Evolutionary conservation across 2,888 invertebrate genomes (phyloP).

Genomic region (Muschampia plurimacula): DNA sequence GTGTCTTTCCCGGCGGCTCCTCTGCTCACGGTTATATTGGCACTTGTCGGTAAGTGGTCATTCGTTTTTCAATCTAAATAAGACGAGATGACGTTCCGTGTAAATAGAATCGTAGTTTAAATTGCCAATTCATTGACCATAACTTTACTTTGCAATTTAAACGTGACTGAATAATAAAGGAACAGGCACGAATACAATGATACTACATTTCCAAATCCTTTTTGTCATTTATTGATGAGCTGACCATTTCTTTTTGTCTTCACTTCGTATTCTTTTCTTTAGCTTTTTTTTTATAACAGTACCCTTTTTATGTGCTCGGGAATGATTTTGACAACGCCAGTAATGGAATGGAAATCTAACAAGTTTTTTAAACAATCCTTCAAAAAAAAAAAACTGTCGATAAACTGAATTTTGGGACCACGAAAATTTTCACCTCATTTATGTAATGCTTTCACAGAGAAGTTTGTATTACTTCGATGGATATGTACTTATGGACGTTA

Average conservation of each 20-base stretch:
- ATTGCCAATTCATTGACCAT: neutral
- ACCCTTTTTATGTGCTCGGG: neutral
- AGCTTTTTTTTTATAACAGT: too few relatives aligned
- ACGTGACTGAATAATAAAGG: neutral
- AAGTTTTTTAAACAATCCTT: neutral
- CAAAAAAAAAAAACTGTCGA: neutral
- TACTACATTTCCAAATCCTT: too few relatives aligned
- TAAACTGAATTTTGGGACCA: neutral
- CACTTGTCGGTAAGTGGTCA: conserved; percentile 96
- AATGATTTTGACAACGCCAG: neutral
- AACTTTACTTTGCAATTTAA: neutral
- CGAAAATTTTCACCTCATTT: neutral
- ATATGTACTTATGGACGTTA: too few relatives aligned
- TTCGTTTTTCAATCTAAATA: neutral
- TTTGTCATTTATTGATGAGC: too few relatives aligned
- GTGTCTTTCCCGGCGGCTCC: conserved; percentile 98
- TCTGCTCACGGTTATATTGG: conserved; percentile 97
- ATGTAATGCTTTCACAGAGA: too few relatives aligned
- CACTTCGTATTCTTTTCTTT: too few relatives aligned
- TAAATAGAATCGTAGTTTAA: neutral
- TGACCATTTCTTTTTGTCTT: too few relatives aligned
- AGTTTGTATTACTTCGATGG: too few relatives aligned
- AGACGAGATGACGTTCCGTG: neutral
- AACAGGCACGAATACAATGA: too few relatives aligned
- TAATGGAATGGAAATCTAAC: neutral